Conservation (phyloP, 2,888 invertebrate species). For the Dinocampus coccinellae region DNA sequence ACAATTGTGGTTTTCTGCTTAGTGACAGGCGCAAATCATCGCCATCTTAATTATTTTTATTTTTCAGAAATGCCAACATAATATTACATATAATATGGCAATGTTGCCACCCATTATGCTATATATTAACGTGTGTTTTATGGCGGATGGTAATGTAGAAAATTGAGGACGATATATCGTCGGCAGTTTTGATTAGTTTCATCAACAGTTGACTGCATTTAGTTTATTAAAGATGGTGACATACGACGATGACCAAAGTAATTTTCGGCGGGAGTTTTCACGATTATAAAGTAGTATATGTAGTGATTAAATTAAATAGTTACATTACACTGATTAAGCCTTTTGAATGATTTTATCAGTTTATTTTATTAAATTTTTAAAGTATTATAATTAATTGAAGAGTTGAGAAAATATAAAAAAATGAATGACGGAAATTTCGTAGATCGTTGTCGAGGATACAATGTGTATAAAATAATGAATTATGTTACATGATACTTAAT, state of each 20-base stretch:
- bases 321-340: too few species aligned
- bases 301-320: too few species aligned
- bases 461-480: too few species aligned
- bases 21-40: neutral
- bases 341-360: too few species aligned
- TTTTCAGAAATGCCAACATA: neutral
- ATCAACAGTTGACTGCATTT: neutral
- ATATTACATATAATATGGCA: neutral
- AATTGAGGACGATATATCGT: neutral
- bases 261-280: neutral
- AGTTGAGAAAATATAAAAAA: too few species aligned
- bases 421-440: too few species aligned
- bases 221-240: neutral
- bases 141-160: neutral
- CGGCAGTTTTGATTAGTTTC: neutral
- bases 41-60: conserved; percentile 8
- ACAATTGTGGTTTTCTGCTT: neutral
- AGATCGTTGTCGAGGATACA: too few species aligned
- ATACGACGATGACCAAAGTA: neutral
- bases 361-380: too few species aligned
- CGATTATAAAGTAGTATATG: too few species aligned
- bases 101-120: neutral
- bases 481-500: too few species aligned
- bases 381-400: too few species aligned
- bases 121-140: too few species aligned